A percentile compares a stretch with the other conserved stretches of the same genome.
Conservation (phyloP, 2,888 invertebrate species). For the Acanthoscelides obtectus region DNA sequence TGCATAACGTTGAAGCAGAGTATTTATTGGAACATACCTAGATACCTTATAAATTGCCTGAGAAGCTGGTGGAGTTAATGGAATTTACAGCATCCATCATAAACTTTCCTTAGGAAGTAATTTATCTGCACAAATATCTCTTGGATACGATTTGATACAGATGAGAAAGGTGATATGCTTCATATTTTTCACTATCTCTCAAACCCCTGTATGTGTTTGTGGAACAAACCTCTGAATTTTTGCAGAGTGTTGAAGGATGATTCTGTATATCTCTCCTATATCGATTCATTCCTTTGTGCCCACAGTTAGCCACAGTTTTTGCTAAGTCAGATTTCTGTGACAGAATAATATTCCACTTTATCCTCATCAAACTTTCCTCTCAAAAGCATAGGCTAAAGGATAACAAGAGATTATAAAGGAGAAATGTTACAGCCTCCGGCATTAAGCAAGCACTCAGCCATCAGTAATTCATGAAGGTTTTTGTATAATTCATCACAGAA, state of each 20-base stretch:
- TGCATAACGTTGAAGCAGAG: not conserved
- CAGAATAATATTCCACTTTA: not conserved
- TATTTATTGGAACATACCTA: not conserved
- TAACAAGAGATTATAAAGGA: not conserved
- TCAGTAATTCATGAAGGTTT: not conserved
- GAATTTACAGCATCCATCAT: not conserved
- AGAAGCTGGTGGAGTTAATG: not conserved
- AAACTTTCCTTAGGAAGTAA: not conserved
- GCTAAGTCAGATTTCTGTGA: not conserved
- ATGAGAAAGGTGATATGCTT: no score
- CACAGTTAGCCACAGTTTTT: not conserved
- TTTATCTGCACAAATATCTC: not conserved
- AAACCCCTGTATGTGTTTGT: no score
- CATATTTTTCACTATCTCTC: no score
- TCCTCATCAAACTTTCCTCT: not conserved
- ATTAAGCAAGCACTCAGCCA: not conserved
- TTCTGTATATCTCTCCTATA: no score
- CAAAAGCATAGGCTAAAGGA: not conserved
- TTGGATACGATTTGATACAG: no score
- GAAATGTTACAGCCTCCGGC: not conserved
- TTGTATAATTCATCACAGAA: no score
- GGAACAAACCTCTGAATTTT: no score
- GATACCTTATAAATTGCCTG: not conserved
- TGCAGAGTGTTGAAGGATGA: no score
- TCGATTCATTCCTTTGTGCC: not conserved